These are phyloP conservation scores for Collichthys lucidus DNA, from an alignment of 2,113 vertebrate genomes.

Conservation along the genomic window DNA sequence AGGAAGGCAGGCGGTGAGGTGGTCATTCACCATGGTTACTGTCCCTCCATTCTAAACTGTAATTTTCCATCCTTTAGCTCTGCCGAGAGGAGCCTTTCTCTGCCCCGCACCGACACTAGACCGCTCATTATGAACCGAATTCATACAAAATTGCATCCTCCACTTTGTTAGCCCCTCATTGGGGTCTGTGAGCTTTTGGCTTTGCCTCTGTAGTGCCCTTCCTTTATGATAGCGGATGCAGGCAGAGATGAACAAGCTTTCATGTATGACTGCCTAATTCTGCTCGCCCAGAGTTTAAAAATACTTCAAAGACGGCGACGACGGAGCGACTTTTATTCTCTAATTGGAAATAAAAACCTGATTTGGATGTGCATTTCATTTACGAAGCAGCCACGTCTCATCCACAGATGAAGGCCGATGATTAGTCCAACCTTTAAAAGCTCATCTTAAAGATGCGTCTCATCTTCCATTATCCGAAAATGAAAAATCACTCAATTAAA, in stretches of 20 bases:
- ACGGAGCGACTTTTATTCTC: slow-evolving; percentile 61
- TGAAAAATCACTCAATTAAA: slow-evolving; percentile 29
- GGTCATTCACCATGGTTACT: slow-evolving; percentile 82
- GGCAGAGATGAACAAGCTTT: slow-evolving; percentile 67
- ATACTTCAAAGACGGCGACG: slow-evolving; percentile 70
- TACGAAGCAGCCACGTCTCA: slow-evolving; percentile 9
- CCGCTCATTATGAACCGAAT: slow-evolving; percentile 75
- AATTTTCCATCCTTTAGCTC: slow-evolving; percentile 76
- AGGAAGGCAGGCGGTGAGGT: slow-evolving; percentile 51
- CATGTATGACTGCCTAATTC: slow-evolving; percentile 64
- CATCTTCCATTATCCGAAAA: slow-evolving; percentile 23
- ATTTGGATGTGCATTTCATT: slow-evolving; percentile 64
- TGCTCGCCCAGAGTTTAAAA: slow-evolving; percentile 42
- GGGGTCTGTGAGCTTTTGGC: slow-evolving; percentile 60
- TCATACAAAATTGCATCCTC: slow-evolving; percentile 77
- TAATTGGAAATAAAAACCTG: slow-evolving; percentile 66
- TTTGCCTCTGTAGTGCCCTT: slow-evolving; percentile 51
- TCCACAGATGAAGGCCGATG: slow-evolving; percentile 20
- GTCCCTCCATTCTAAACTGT: slow-evolving; percentile 73
- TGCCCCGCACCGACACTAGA: slow-evolving; percentile 30
- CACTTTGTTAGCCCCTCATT: slow-evolving; percentile 65
- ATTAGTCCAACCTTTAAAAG: slow-evolving; percentile 36
- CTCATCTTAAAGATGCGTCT: slow-evolving; percentile 10
- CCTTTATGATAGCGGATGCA: slow-evolving; percentile 72
- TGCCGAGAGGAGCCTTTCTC: slow-evolving; percentile 61